Conservation (phyloP, 2,797 vertebrate genomes). For the Spea hammondii region DNA sequence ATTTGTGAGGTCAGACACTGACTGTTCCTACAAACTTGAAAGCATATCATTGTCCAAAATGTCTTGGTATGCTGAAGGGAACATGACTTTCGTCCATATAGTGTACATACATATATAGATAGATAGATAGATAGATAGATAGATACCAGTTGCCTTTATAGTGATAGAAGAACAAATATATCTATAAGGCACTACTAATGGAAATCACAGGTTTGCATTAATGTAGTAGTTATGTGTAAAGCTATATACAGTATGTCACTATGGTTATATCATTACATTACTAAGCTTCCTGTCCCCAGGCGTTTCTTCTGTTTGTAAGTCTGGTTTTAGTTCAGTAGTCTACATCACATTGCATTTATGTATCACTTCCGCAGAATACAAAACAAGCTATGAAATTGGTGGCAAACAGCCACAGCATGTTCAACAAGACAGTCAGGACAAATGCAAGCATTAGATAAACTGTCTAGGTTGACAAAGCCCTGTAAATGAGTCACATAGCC, state of each 20-base stretch:
- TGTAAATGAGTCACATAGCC: too few relatives aligned
- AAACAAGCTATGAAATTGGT: constrained; percentile 23
- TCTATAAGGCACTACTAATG: constrained; percentile 72
- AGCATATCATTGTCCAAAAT: too few relatives aligned
- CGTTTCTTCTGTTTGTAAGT: constrained; percentile 28
- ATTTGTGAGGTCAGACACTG: too few relatives aligned
- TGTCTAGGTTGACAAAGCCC: not conserved
- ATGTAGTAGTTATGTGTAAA: constrained; percentile 81
- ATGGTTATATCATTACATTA: constrained; percentile 73
- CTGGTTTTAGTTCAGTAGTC: constrained; percentile 4
- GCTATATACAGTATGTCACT: constrained; percentile 72
- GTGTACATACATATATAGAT: too few relatives aligned
- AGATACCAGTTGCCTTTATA: too few relatives aligned
- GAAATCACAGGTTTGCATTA: constrained; percentile 78
- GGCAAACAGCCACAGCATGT: not conserved
- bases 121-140: too few relatives aligned
- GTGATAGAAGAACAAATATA: too few relatives aligned
- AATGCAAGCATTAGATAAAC: not conserved
- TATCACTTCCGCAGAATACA: constrained; percentile 26
- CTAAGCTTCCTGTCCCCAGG: constrained; percentile 63
- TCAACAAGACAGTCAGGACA: not conserved
- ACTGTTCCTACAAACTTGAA: too few relatives aligned
- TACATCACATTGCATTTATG: constrained; percentile 40
- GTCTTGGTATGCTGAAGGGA: too few relatives aligned
- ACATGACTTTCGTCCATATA: too few relatives aligned